Percentiles rank a stretch among this genome's conserved stretches.
Conservation (phyloP, 2,888 invertebrate species). For the Pharmacophagus antenor region DNA sequence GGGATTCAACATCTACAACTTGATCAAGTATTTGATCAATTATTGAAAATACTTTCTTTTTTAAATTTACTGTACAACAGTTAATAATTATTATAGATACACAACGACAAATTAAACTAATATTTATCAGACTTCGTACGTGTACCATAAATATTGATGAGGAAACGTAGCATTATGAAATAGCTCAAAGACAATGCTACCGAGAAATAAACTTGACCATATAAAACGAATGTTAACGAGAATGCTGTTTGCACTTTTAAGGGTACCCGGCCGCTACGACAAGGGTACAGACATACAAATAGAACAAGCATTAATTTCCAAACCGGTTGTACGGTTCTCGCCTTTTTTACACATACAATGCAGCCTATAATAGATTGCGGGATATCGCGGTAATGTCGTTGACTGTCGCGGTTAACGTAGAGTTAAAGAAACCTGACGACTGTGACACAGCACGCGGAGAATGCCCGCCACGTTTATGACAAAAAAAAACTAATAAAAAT, state of each 20-base stretch:
- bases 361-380: constrained; percentile 24
- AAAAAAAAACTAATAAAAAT: constrained; percentile 31
- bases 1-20: too few species aligned
- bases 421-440: constrained; percentile 35
- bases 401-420: constrained; percentile 27
- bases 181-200: constrained; percentile 33
- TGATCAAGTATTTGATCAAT: too few species aligned
- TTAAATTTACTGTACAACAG: not conserved
- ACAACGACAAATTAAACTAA: not conserved
- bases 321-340: constrained; percentile 35
- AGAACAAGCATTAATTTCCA: constrained; percentile 34
- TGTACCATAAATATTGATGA: constrained; percentile 29
- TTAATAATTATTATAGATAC: not conserved
- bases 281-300: constrained; percentile 43
- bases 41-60: too few species aligned
- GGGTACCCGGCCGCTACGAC: constrained; percentile 56
- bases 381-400: constrained; percentile 15
- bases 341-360: constrained; percentile 32
- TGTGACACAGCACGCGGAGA: constrained; percentile 31
- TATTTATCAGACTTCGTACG: constrained; percentile 6
- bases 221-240: constrained; percentile 60
- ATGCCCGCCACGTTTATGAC: constrained; percentile 32
- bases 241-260: constrained; percentile 77
- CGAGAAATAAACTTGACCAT: constrained; percentile 57
- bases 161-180: constrained; percentile 31